Evolutionary conservation across 2,888 invertebrate genomes (phyloP), one percentile per base, ranked within the genome.

Genomic region (Acronicta alni): DNA sequence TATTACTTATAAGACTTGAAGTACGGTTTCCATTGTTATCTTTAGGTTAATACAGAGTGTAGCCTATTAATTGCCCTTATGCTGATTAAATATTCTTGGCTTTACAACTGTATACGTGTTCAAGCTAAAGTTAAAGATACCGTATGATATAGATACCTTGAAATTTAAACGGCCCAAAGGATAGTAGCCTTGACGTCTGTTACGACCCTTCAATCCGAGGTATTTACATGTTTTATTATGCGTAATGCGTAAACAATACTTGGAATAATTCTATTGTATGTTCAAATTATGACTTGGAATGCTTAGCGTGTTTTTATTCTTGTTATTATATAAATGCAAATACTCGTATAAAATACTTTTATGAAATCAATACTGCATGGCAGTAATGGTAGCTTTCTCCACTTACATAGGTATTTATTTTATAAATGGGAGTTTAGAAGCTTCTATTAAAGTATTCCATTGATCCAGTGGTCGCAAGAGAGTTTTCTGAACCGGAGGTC

Each of bases 191-290:
- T 12, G 4, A 32, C 14, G 32, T 32, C 32, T 32, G 5, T 5
- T 3, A 20, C n/a, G n/a, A 3, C 20, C 20, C 32, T 32, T 32
- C 14, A 26, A 4, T 1, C 3, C 32, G 14, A 14, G 14, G 14
- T 35, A 6, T 12, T 32, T 1, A 17, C 6, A 46, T 16, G 39
- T 17, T 42, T 45, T 57, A 57, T 18, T 38, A 66, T 62, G 30
- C 43, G 9, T 23, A 41, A 49, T 26, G 52, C 44, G 44, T 56
- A 15, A 16, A 14, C 16, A 9, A 49, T 57, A 52, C 45, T 51
- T 55, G 30, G 54, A 61, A 61, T 42, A 66, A 58, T 46, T 41
- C 43, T 49, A 67, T 64, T 63, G 59, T 57, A 38, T 47, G 23
- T 32, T 23, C 48, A 55, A 60, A 47, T 2, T 7, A 10, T 41